Percentiles rank a stretch among this genome's conserved stretches.
These are phyloP conservation scores for Ceriagrion tenellum DNA, from an alignment of 2,888 invertebrate species.

Conservation along the genomic window DNA sequence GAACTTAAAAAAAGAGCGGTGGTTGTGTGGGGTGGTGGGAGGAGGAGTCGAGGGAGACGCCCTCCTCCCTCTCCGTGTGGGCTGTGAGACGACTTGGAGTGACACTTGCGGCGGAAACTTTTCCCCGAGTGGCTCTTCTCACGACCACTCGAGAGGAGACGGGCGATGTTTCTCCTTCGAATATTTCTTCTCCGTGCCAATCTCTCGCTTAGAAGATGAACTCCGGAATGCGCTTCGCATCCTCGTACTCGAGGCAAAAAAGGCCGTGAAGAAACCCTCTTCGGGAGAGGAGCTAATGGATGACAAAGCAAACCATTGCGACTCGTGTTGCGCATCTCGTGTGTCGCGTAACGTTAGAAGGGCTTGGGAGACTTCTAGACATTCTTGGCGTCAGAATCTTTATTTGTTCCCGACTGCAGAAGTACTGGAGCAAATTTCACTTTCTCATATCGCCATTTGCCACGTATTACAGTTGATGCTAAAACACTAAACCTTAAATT, in stretches of 20 bases:
- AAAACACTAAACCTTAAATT: no score
- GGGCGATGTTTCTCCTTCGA: neutral
- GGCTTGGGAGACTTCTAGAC: neutral
- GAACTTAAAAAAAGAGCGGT: neutral
- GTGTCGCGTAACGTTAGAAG: neutral
- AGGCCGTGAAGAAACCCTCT: neutral
- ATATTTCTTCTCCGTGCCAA: neutral
- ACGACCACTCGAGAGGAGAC: neutral
- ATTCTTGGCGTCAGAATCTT: no score
- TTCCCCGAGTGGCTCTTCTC: slow-evolving; percentile 46
- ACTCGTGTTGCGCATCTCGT: neutral
- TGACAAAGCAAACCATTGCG: neutral
- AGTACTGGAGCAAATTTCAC: no score
- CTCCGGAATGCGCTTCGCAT: neutral
- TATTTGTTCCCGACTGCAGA: no score
- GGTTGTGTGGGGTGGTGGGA: neutral
- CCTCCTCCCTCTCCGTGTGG: neutral
- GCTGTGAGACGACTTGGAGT: neutral
- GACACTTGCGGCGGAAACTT: slow-evolving; percentile 47
- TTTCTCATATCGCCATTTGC: no score
- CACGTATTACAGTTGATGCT: no score
- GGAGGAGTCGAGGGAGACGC: neutral
- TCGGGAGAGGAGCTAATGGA: neutral
- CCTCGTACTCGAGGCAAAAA: neutral
- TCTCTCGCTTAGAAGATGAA: neutral